phyloP scores from a whole-genome alignment of 2,888 invertebrate genomes.

The Spilarctia lutea region DNA sequence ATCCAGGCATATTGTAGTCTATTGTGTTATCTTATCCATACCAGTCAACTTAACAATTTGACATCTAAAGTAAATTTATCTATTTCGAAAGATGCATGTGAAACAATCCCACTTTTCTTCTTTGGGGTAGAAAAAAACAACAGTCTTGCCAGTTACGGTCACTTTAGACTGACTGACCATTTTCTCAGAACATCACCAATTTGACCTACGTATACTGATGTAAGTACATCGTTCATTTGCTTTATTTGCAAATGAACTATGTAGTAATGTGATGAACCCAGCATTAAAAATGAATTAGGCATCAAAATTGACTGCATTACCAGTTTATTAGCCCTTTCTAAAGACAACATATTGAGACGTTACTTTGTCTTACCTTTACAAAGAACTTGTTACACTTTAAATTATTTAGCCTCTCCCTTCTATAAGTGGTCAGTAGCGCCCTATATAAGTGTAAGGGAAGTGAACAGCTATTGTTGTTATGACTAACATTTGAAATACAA shows the following conservation, averaged over 20 bases:
- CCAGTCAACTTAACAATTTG: background rate
- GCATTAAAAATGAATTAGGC: conserved; percentile 3
- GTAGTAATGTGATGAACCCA: conserved; percentile 1
- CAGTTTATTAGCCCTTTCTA: background rate
- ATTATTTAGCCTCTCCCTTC: conserved; percentile 1
- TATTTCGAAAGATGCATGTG: too few relatives aligned
- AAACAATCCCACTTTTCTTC: too few relatives aligned
- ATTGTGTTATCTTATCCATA: background rate
- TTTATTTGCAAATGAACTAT: conserved; percentile 1
- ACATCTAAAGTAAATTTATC: background rate
- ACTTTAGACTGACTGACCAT: background rate
- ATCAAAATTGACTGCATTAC: background rate
- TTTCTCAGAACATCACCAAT: background rate
- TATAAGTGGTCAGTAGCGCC: background rate
- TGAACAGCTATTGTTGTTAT: conserved; percentile 28
- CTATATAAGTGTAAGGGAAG: conserved; percentile 6
- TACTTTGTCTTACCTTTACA: background rate
- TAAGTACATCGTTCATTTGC: too few relatives aligned
- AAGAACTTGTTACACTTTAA: conserved; percentile 2
- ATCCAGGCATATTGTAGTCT: conserved; percentile 22
- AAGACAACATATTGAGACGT: background rate
- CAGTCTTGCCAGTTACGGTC: background rate
- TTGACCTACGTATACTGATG: background rate
- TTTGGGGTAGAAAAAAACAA: background rate
- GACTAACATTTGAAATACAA: conserved; percentile 29